Conservation (phyloP, 2,113 vertebrate genomes). For the Phaethon lepturus region DNA sequence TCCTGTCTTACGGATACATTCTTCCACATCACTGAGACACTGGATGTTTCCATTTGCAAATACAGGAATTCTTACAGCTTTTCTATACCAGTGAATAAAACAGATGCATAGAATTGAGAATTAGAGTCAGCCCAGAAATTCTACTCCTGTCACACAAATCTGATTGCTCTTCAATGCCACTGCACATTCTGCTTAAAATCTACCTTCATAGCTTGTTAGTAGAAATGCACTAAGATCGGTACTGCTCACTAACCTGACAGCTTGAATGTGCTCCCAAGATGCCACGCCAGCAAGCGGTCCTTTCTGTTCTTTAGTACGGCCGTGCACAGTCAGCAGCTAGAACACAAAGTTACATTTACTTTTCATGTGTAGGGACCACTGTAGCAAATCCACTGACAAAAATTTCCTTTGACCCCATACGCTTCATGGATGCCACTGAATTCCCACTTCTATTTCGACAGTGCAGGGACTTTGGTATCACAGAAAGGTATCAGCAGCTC, state of each 20-base stretch:
- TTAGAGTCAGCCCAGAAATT: background rate
- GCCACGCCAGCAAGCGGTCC: conserved; percentile 89
- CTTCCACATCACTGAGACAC: conserved; percentile 89
- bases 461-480: background rate
- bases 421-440: background rate
- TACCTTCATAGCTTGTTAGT: background rate
- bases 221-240: background rate
- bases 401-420: background rate
- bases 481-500: background rate
- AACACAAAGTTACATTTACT: conserved; percentile 17
- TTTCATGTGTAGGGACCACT: background rate
- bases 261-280: conserved; percentile 94
- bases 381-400: background rate
- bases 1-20: conserved; percentile 90
- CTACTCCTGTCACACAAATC: background rate
- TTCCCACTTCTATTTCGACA: background rate
- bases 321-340: conserved; percentile 92
- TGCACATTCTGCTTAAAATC: background rate
- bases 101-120: background rate
- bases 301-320: conserved; percentile 97
- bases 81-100: conserved; percentile 73
- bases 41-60: conserved; percentile 98
- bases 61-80: conserved; percentile 91
- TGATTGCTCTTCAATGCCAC: background rate
- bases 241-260: conserved; percentile 83